These are phyloP conservation scores for Poecile montanus DNA, from an alignment of 2,797 vertebrate species.

Conservation along the genomic window DNA sequence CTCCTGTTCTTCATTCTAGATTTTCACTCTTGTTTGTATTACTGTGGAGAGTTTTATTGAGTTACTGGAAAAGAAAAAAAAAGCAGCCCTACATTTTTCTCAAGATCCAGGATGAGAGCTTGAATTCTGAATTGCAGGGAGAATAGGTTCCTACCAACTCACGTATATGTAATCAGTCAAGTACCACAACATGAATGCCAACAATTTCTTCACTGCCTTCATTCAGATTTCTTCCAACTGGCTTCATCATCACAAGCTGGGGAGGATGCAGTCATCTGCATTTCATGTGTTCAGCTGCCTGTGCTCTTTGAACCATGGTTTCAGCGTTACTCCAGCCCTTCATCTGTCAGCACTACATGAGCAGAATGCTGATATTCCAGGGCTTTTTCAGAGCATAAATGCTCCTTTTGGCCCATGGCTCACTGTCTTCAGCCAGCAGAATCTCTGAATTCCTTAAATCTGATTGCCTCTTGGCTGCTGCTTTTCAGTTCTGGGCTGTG, in stretches of 20 bases:
- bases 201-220: neutral
- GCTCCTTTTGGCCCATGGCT: neutral
- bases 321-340: neutral
- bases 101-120: neutral
- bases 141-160: neutral
- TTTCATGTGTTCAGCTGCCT: neutral
- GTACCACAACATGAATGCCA: neutral
- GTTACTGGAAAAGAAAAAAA: neutral
- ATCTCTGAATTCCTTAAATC: neutral
- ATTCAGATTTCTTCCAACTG: neutral
- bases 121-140: neutral
- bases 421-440: neutral
- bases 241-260: neutral
- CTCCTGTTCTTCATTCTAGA: neutral
- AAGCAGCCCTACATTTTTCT: neutral
- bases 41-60: neutral
- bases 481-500: neutral
- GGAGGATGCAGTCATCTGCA: neutral
- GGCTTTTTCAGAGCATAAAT: neutral
- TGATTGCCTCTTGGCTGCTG: neutral
- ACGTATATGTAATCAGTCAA: neutral
- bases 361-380: neutral
- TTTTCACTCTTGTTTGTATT: neutral
- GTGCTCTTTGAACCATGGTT: neutral
- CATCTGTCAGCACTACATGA: neutral